Evolutionary conservation across 2,888 invertebrate genomes (phyloP).

Genomic region (Seira musarum): DNA sequence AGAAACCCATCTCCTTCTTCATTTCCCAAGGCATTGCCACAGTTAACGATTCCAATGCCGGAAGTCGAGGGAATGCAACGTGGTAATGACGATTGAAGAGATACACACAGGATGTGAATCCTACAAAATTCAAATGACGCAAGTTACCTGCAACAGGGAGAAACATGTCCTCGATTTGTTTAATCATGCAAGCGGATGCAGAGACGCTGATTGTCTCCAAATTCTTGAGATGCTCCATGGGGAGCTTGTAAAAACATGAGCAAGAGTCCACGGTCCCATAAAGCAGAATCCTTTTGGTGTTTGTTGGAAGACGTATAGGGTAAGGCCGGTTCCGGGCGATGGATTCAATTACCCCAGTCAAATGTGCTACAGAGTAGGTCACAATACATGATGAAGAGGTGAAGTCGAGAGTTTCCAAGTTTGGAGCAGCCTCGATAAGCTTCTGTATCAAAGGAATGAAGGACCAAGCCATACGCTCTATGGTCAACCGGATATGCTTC

Average conservation of each 20-base stretch:
- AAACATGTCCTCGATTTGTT: background rate
- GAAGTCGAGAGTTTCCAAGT: conserved; percentile 12
- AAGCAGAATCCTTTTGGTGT: background rate
- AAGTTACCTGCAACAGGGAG: background rate
- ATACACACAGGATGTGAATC: conserved; percentile 26
- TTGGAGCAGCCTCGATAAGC: background rate
- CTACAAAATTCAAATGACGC: conserved; percentile 9
- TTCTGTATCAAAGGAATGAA: conserved; percentile 32
- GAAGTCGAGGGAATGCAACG: background rate
- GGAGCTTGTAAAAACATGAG: conserved; percentile 29
- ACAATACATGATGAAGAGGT: conserved; percentile 23
- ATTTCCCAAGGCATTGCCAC: conserved; percentile 29
- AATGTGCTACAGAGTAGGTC: conserved; percentile 5
- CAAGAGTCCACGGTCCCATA: conserved; percentile 28
- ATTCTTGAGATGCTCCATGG: conserved; percentile 14
- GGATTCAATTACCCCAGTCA: background rate
- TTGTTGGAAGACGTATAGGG: background rate
- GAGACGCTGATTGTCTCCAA: conserved; percentile 24
- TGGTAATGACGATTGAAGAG: conserved; percentile 1
- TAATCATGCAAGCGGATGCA: conserved; percentile 26
- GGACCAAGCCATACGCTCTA: conserved; percentile 30
- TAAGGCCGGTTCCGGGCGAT: conserved; percentile 17
- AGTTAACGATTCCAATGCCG: background rate
- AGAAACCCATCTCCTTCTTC: background rate
- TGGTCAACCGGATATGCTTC: conserved; percentile 6